Percentiles rank a stretch among this genome's conserved stretches.
phyloP scores from a whole-genome alignment of 1,140 invertebrate genomes.

The Halotydeus destructor region DNA sequence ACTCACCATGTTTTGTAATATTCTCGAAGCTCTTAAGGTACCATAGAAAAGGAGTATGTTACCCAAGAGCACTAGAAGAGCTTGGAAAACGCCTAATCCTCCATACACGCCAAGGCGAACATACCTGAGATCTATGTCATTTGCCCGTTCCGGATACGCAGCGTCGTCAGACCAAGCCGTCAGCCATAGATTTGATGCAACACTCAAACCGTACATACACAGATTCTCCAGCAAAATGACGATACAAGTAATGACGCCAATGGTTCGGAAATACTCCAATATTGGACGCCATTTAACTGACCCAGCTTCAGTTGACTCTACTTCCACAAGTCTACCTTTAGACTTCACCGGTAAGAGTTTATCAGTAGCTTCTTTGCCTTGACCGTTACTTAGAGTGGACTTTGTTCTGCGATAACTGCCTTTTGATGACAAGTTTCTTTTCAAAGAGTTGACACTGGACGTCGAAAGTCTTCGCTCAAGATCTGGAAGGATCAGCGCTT shows the following conservation, averaged over 20 bases:
- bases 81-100: conserved; percentile 57
- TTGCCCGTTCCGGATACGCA: conserved; percentile 6
- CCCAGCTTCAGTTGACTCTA: conserved; percentile 9
- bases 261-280: conserved; percentile 4
- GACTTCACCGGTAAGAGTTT: too few relatives aligned
- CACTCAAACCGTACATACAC: conserved; percentile 18
- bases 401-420: too few relatives aligned
- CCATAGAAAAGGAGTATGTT: conserved; percentile 6
- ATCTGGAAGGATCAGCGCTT: background rate
- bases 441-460: background rate
- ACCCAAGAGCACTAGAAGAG: conserved; percentile 1
- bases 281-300: conserved; percentile 12
- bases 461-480: background rate
- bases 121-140: conserved; percentile 37
- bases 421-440: too few relatives aligned
- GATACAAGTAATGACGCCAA: conserved; percentile 3
- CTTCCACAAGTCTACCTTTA: conserved; percentile 32
- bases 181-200: conserved; percentile 23
- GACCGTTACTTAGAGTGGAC: too few relatives aligned
- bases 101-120: conserved; percentile 42
- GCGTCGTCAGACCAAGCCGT: conserved; percentile 25
- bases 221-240: conserved; percentile 14
- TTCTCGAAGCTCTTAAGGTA: too few relatives aligned
- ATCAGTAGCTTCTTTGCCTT: too few relatives aligned
- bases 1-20: too few relatives aligned